Evolutionary conservation across 1,140 invertebrate genomes (phyloP), one percentile per base, ranked within the genome.

Genomic region (Mycetomoellerius zeteki): DNA sequence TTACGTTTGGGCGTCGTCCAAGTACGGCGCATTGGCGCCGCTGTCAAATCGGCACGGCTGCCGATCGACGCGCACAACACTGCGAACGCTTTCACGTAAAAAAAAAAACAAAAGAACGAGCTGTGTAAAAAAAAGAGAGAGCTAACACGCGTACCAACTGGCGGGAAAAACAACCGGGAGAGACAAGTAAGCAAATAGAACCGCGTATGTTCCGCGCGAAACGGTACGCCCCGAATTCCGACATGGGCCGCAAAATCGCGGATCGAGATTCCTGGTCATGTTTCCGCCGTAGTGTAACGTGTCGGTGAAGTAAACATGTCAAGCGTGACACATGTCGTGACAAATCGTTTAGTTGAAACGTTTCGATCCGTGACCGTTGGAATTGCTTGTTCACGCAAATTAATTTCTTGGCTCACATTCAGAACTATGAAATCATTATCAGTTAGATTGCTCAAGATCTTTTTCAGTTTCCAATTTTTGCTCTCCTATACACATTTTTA

Each of bases 1-100:
- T 92, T 92, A 91, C 87, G 64, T 88, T 92, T 92, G 92, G 92
- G 86, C 89, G 75, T 56, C 80, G 90, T 92, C 92, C 91, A 92
- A 92, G 88, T 86, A 84, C 91, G 87, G 80, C 56, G 91, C 86
- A 92, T 92, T 86, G 91, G 81, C 72, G 72, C 47, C n/a, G 77
- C 69, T 91, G 91, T 89, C 86, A 90, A 91, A 91, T 90, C 73
- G 89, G 60, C 80, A 14, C 37, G 65, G 21, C 37, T 47, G 37
- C 65, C 65, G 37, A 81, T 58, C 60, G 58, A 27, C 69, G 30
- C 21, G 64, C 33, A 19, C 62, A 30, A 33, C 67, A 69, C 12
- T 47, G 50, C 85, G 19, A 24, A 19, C 77, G n/a, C 47, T 71
- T 62, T 4, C 30, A 19, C 50, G 64, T 43, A 43, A 43, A 43